Conservation (phyloP, 1,140 invertebrate species). For the Magallana ariakensis region DNA sequence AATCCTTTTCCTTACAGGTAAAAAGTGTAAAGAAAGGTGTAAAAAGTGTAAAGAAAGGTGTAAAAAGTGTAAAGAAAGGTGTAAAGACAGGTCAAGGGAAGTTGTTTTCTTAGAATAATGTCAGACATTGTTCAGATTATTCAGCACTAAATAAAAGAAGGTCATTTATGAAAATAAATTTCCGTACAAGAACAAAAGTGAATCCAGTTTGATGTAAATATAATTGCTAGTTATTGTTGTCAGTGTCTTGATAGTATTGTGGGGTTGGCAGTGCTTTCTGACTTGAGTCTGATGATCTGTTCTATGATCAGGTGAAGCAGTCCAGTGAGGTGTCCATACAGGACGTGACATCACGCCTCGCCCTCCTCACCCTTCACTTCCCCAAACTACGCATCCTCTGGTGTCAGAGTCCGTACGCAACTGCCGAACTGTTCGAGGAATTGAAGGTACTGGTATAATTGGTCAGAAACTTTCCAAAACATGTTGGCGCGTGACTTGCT, state of each 20-base stretch:
- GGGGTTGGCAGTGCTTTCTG: too few relatives aligned
- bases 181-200: too few relatives aligned
- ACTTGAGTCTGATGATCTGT: neutral
- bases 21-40: slow-evolving; percentile 81
- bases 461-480: too few relatives aligned
- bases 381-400: slow-evolving; percentile 94
- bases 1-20: slow-evolving; percentile 93
- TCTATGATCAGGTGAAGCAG: slow-evolving; percentile 85
- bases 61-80: slow-evolving; percentile 69
- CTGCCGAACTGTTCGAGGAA: slow-evolving; percentile 95
- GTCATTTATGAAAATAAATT: too few relatives aligned
- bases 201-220: too few relatives aligned
- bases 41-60: slow-evolving; percentile 76
- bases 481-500: too few relatives aligned
- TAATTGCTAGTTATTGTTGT: too few relatives aligned
- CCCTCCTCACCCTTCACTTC: slow-evolving; percentile 96
- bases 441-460: too few relatives aligned
- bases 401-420: slow-evolving; percentile 96
- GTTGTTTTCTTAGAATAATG: too few relatives aligned
- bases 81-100: slow-evolving; percentile 81
- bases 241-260: too few relatives aligned
- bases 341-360: slow-evolving; percentile 88
- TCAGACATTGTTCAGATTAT: too few relatives aligned
- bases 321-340: slow-evolving; percentile 88
- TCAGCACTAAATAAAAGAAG: too few relatives aligned